Conservation (phyloP, 53 echinoderm and acorn worm genomes). For the Echinometra lucunter region DNA sequence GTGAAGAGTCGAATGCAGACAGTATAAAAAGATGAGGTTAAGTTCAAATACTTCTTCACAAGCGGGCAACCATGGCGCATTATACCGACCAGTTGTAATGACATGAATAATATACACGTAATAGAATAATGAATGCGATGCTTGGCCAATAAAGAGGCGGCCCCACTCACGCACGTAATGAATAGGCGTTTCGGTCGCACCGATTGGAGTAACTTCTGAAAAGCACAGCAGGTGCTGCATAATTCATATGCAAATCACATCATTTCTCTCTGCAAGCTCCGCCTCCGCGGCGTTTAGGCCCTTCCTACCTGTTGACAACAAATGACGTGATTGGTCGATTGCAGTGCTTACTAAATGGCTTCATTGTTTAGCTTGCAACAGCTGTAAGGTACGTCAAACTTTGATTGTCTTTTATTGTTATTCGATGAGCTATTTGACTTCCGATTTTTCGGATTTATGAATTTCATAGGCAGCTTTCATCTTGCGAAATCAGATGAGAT, state of each 20-base stretch:
- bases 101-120: slow-evolving; percentile 72
- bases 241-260: slow-evolving; percentile 64
- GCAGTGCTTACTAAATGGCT: slow-evolving; percentile 52
- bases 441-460: neutral
- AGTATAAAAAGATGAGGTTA: slow-evolving; percentile 46
- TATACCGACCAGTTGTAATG: slow-evolving; percentile 61
- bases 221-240: slow-evolving; percentile 57
- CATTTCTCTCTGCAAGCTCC: slow-evolving; percentile 3
- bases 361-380: slow-evolving; percentile 29
- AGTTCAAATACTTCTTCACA: slow-evolving; percentile 67
- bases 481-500: neutral
- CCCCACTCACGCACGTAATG: slow-evolving; percentile 50
- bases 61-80: slow-evolving; percentile 36
- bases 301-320: slow-evolving; percentile 72
- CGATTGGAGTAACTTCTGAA: slow-evolving; percentile 56
- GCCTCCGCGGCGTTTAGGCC: slow-evolving; percentile 36
- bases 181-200: slow-evolving; percentile 36
- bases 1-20: slow-evolving; percentile 38
- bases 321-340: slow-evolving; percentile 59
- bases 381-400: slow-evolving; percentile 54
- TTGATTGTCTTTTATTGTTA: slow-evolving; percentile 47
- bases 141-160: slow-evolving; percentile 48
- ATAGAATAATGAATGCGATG: slow-evolving; percentile 46
- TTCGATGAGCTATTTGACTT: slow-evolving; percentile 31
- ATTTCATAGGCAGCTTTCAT: neutral